phyloP scores from a whole-genome alignment of 2,113 vertebrate species.

The Eupsittula cactorum region DNA sequence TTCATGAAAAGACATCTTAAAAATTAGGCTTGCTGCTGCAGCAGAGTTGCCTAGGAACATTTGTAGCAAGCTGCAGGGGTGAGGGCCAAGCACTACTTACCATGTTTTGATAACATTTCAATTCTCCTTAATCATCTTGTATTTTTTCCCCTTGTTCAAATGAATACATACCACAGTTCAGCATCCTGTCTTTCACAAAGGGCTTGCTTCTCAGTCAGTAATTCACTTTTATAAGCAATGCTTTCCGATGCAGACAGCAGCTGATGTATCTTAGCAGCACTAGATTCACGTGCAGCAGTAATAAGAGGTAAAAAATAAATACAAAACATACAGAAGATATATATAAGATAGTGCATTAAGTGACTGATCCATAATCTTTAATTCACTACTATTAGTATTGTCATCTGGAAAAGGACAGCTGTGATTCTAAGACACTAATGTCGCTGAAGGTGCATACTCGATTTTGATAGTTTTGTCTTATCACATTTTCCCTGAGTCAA shows the following conservation, averaged over 20 bases:
- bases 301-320: conserved; percentile 59
- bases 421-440: not conserved
- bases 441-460: not conserved
- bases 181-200: conserved; percentile 60
- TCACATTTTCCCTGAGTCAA: not conserved
- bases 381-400: not conserved
- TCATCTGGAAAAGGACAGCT: not conserved
- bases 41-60: not conserved
- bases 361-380: not conserved
- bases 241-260: conserved; percentile 57
- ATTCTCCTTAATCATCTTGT: not conserved
- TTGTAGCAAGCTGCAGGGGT: not conserved
- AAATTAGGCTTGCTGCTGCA: not conserved
- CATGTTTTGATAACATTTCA: not conserved
- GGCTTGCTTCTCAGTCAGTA: conserved; percentile 27
- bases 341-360: not conserved
- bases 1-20: not conserved
- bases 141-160: not conserved
- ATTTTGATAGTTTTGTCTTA: not conserved
- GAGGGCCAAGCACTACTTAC: not conserved
- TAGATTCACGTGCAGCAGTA: conserved; percentile 61
- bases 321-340: not conserved
- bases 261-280: conserved; percentile 63
- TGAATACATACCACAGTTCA: conserved; percentile 52
- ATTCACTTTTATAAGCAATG: not conserved